These are phyloP conservation scores for Aurelia sp. DNA, from an alignment of 30 jellyfish, hydroid and myxozoan species.

Conservation along the genomic window DNA sequence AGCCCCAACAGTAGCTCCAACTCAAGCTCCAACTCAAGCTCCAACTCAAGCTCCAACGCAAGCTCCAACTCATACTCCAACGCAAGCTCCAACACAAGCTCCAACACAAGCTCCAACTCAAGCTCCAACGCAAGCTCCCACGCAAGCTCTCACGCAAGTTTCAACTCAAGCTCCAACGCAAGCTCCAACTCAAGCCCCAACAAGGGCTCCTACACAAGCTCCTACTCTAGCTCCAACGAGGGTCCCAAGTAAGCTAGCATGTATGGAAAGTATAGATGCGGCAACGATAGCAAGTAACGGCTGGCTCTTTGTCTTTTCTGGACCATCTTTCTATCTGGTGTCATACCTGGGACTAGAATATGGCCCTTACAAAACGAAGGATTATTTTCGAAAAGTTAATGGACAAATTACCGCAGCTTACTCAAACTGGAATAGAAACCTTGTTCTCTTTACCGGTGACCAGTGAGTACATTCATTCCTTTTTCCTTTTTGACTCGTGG, in stretches of 20 bases:
- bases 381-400: slow-evolving; percentile 19
- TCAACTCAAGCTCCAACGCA: slow-evolving; percentile 21
- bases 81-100: slow-evolving; percentile 10
- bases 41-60: slow-evolving; percentile 11
- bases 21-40: slow-evolving; percentile 14
- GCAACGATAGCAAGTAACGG: slow-evolving; percentile 19
- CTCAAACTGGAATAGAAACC: slow-evolving; percentile 12
- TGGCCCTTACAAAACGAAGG: slow-evolving; percentile 24
- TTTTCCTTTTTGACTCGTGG: not conserved
- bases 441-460: slow-evolving; percentile 46
- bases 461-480: slow-evolving; percentile 8
- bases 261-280: slow-evolving; percentile 47
- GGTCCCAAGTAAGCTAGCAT: not conserved
- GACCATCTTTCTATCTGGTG: slow-evolving; percentile 36
- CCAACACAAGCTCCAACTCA: slow-evolving; percentile 17
- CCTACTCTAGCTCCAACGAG: not conserved
- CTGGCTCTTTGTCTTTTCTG: slow-evolving; percentile 56
- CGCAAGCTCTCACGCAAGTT: not conserved
- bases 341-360: slow-evolving; percentile 25
- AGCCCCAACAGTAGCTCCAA: not conserved
- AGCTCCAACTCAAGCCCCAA: not conserved
- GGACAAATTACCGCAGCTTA: slow-evolving; percentile 57
- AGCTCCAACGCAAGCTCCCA: slow-evolving; percentile 8
- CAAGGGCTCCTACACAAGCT: slow-evolving; percentile 26
- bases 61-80: not conserved